Conservation (phyloP, 2,888 invertebrate genomes). For the Eupsilia transversa region DNA sequence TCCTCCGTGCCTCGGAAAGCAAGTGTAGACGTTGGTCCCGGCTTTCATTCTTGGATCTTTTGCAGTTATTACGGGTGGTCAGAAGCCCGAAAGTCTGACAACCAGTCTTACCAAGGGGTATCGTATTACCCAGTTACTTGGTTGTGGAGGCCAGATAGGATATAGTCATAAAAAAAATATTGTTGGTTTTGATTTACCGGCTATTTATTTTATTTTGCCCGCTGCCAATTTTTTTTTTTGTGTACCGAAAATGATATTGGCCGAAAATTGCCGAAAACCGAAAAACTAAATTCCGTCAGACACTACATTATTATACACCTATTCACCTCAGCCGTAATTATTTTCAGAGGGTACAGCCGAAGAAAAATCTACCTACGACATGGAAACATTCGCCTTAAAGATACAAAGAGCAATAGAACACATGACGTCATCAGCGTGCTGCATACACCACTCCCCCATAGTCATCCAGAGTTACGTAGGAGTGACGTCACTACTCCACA, state of each 20-base stretch:
- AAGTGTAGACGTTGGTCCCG: too few relatives aligned
- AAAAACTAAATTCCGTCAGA: not conserved
- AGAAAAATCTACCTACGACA: slow-evolving; percentile 89
- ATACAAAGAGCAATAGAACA: slow-evolving; percentile 89
- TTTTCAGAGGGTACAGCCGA: slow-evolving; percentile 81
- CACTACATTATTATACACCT: not conserved
- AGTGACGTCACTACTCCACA: slow-evolving; percentile 94
- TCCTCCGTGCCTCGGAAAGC: too few relatives aligned
- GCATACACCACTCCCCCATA: slow-evolving; percentile 92
- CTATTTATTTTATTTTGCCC: too few relatives aligned
- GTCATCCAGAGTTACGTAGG: slow-evolving; percentile 95
- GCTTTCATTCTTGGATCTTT: too few relatives aligned
- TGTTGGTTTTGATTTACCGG: too few relatives aligned
- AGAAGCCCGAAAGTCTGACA: too few relatives aligned
- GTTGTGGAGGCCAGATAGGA: too few relatives aligned
- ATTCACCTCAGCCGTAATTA: not conserved
- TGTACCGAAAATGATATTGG: not conserved
- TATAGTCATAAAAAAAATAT: too few relatives aligned
- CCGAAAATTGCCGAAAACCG: not conserved
- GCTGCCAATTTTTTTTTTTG: too few relatives aligned
- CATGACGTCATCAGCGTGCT: slow-evolving; percentile 86
- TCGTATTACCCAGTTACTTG: too few relatives aligned
- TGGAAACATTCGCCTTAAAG: slow-evolving; percentile 91
- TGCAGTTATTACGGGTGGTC: too few relatives aligned
- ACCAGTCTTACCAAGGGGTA: too few relatives aligned